A percentile compares a stretch with the other conserved stretches of the same genome.
Conservation (phyloP, 2,113 vertebrate species). For the Hystrix brachyura region DNA sequence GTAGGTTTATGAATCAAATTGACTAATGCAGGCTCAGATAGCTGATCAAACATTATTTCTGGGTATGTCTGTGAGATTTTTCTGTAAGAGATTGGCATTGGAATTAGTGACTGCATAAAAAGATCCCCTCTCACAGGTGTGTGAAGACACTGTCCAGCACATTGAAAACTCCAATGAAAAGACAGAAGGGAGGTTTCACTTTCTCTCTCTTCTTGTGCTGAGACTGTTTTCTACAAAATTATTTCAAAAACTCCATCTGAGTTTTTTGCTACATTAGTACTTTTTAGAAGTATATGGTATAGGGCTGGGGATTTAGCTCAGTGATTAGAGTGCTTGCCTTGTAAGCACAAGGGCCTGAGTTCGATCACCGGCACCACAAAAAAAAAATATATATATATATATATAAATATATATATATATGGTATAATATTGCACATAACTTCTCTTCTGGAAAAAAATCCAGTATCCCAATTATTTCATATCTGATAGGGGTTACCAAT, state of each 20-base stretch:
- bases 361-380: too few species aligned
- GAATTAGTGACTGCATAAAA: neutral
- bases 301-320: too few species aligned
- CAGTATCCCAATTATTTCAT: neutral
- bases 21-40: neutral
- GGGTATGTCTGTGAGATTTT: neutral
- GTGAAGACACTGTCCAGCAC: neutral
- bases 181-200: neutral
- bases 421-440: neutral
- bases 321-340: too few species aligned
- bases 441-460: neutral
- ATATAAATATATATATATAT: too few species aligned
- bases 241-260: neutral
- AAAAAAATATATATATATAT: too few species aligned
- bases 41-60: neutral
- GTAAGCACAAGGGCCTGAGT: too few species aligned
- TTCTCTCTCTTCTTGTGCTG: neutral
- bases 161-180: neutral
- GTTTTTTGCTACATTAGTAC: neutral
- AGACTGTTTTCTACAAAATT: neutral
- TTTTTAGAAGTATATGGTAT: neutral
- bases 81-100: neutral
- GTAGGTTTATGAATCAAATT: neutral
- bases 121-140: neutral
- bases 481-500: neutral